Conservation (phyloP, 2,113 vertebrate genomes). For the Odocoileus hemionus region DNA sequence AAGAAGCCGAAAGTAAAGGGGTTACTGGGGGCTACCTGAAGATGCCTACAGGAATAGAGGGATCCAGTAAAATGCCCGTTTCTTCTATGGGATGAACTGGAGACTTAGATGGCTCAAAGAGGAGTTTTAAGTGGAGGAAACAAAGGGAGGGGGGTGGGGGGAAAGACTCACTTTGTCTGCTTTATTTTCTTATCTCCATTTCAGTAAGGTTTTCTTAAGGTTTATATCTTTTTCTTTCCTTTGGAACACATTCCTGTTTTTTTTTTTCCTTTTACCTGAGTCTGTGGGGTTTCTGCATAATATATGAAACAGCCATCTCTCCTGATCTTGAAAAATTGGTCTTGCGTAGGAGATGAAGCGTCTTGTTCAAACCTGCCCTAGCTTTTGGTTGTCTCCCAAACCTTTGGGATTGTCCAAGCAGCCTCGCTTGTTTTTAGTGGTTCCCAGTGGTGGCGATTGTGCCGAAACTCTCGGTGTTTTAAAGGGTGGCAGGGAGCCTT, state of each 20-base stretch:
- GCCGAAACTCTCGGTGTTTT: no score
- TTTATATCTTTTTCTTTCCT: not conserved
- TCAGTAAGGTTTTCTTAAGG: not conserved
- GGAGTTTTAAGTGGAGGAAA: not conserved
- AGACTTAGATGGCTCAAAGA: not conserved
- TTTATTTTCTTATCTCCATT: not conserved
- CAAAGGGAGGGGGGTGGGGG: not conserved
- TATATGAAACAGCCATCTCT: not conserved
- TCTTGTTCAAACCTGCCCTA: not conserved
- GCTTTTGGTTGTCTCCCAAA: not conserved
- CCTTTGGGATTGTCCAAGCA: not conserved
- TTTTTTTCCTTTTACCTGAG: not conserved
- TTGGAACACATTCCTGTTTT: not conserved
- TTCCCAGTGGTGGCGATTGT: not conserved
- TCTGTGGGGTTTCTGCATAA: not conserved
- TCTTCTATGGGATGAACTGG: not conserved
- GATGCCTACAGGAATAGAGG: not conserved
- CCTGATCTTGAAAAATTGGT: not conserved
- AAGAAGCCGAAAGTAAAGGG: not conserved
- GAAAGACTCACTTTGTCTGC: not conserved
- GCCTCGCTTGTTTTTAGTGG: not conserved
- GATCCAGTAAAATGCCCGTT: not conserved
- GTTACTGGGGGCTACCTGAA: not conserved
- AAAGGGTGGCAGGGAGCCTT: not conserved
- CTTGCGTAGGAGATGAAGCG: not conserved